Evolutionary conservation across 1,140 invertebrate genomes (phyloP).

Genomic region (Lepidurus apus): DNA sequence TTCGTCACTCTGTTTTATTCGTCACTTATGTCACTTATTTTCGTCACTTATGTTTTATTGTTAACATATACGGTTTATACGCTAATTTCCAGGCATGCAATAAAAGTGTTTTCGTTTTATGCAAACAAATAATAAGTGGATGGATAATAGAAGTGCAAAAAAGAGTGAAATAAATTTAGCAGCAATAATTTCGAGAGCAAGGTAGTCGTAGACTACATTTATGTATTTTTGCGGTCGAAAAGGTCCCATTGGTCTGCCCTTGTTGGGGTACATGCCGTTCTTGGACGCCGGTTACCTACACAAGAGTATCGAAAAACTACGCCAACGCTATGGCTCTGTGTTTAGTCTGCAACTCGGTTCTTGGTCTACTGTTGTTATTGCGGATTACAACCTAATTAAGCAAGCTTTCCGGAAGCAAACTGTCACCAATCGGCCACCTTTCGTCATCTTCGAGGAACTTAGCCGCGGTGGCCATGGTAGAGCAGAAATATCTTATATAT

Average conservation of each 20-base stretch:
- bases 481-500: neutral
- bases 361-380: conserved; percentile 20
- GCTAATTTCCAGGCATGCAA: too few relatives aligned
- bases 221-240: conserved; percentile 36
- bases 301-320: conserved; percentile 26
- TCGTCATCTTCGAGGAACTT: neutral
- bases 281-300: neutral
- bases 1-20: too few relatives aligned
- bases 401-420: neutral
- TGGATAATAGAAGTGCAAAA: too few relatives aligned
- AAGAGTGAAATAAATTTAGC: too few relatives aligned
- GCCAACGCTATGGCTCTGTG: neutral
- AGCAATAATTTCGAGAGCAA: too few relatives aligned
- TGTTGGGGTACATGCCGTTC: conserved; percentile 12
- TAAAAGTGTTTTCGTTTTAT: neutral
- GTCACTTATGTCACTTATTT: too few relatives aligned
- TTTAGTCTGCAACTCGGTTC: conserved; percentile 24
- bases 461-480: conserved; percentile 21
- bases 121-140: too few relatives aligned
- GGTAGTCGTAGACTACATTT: too few relatives aligned
- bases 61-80: too few relatives aligned
- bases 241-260: conserved; percentile 41
- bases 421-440: neutral
- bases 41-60: too few relatives aligned
- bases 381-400: conserved; percentile 26